Percentiles rank a stretch among this genome's conserved stretches.
Conservation (phyloP, 2,113 vertebrate species). For the Cololabis saira region DNA sequence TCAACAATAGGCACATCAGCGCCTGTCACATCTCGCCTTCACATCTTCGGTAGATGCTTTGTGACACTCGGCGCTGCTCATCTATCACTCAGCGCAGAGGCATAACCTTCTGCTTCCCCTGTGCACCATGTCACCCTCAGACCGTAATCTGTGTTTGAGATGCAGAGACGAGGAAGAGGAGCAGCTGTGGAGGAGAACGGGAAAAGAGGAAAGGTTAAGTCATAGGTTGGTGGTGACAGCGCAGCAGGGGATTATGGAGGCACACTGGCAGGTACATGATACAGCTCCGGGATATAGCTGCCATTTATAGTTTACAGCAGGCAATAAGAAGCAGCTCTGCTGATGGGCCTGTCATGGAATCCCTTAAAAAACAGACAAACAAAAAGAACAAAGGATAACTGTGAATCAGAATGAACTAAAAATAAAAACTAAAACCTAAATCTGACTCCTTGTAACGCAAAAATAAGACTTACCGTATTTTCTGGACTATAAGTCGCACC, state of each 20-base stretch:
- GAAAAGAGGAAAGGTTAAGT: constrained; percentile 54
- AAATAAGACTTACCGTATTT: background rate
- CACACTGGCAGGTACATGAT: constrained; percentile 45
- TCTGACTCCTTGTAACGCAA: constrained; percentile 10
- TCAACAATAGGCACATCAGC: constrained; percentile 39
- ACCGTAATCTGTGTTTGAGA: constrained; percentile 42
- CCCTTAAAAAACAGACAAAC: constrained; percentile 21
- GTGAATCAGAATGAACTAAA: constrained; percentile 22
- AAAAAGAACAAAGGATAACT: constrained; percentile 20
- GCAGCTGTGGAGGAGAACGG: constrained; percentile 25
- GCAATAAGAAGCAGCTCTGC: constrained; percentile 36
- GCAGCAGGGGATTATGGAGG: constrained; percentile 11
- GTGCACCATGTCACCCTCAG: constrained; percentile 8
- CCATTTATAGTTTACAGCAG: constrained; percentile 42
- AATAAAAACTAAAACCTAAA: too few species aligned
- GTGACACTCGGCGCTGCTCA: constrained; percentile 49
- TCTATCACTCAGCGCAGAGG: constrained; percentile 47
- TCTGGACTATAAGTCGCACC: too few species aligned
- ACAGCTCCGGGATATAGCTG: constrained; percentile 38
- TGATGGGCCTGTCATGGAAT: constrained; percentile 45
- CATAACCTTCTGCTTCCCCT: constrained; percentile 39
- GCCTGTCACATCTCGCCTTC: constrained; percentile 49
- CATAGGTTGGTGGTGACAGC: constrained; percentile 31
- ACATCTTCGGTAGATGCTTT: constrained; percentile 42
- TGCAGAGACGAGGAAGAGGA: constrained; percentile 8